phyloP scores from a whole-genome alignment of 1,140 invertebrate species.

The Nixonia krombeini region DNA sequence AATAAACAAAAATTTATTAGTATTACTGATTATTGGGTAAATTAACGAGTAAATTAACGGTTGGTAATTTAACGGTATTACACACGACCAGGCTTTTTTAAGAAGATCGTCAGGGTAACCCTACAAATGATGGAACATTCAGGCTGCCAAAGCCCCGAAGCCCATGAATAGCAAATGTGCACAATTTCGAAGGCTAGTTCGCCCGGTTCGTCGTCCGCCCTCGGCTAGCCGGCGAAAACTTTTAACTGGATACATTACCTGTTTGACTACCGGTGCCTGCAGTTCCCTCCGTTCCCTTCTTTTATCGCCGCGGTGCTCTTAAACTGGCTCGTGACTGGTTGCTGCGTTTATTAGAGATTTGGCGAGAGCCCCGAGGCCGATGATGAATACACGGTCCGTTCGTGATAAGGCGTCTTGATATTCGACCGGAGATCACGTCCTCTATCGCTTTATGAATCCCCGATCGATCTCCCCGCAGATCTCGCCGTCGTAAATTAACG shows the following conservation, averaged over 20 bases:
- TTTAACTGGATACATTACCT: constrained; percentile 69
- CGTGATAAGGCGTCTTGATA: background rate
- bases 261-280: constrained; percentile 58
- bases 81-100: too few species aligned
- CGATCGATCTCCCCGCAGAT: too few species aligned
- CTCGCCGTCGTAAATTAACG: too few species aligned
- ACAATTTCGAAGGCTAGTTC: constrained; percentile 59
- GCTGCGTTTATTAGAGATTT: constrained; percentile 59
- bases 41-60: too few species aligned
- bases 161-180: constrained; percentile 68
- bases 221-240: constrained; percentile 55
- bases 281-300: constrained; percentile 43
- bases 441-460: too few species aligned
- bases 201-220: too few species aligned
- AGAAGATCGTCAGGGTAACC: too few species aligned
- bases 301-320: constrained; percentile 55
- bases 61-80: too few species aligned
- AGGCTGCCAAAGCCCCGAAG: constrained; percentile 56
- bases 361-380: too few species aligned
- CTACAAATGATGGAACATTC: constrained; percentile 62
- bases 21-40: too few species aligned
- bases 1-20: too few species aligned
- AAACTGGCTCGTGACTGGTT: constrained; percentile 52
- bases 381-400: constrained; percentile 26
- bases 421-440: too few species aligned